Conservation (phyloP, 2,888 invertebrate species). For the Apoderus coryli region DNA sequence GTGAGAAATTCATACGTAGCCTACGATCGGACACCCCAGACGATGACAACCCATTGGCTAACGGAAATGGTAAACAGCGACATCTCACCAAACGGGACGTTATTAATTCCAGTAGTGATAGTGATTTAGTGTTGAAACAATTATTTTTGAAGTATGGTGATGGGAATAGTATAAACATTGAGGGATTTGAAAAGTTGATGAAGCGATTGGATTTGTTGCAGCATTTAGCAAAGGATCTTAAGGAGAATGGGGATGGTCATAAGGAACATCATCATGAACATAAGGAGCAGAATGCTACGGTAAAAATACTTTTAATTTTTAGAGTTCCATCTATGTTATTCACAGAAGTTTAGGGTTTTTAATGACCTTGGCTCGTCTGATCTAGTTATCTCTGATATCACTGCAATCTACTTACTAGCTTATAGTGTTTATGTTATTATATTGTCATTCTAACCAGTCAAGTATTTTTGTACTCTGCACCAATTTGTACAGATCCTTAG, state of each 20-base stretch:
- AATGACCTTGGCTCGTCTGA: no score
- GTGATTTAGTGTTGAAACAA: constrained; percentile 47
- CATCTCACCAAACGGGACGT: constrained; percentile 3
- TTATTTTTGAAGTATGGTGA: constrained; percentile 55
- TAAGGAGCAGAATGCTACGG: constrained; percentile 1
- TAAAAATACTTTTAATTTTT: no score
- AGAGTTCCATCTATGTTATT: no score
- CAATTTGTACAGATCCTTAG: no score
- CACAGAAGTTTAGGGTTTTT: no score
- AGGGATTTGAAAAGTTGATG: constrained; percentile 56
- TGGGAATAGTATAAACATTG: constrained; percentile 45
- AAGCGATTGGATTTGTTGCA: constrained; percentile 26
- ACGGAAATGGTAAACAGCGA: no score
- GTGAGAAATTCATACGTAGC: constrained; percentile 20
- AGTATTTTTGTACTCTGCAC: no score
- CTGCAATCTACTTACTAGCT: no score
- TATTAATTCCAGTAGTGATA: constrained; percentile 18
- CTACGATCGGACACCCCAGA: constrained; percentile 12
- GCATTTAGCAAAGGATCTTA: constrained; percentile 8
- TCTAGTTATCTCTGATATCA: no score
- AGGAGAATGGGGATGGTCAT: constrained; percentile 2
- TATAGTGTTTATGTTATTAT: no score
- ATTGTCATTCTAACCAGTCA: no score
- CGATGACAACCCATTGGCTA: constrained; percentile 12
- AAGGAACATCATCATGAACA: constrained; percentile 4